Evolutionary conservation across 35 echinoderm and acorn worm species (phyloP).

Genomic region (Heliocidaris erythrogramma): DNA sequence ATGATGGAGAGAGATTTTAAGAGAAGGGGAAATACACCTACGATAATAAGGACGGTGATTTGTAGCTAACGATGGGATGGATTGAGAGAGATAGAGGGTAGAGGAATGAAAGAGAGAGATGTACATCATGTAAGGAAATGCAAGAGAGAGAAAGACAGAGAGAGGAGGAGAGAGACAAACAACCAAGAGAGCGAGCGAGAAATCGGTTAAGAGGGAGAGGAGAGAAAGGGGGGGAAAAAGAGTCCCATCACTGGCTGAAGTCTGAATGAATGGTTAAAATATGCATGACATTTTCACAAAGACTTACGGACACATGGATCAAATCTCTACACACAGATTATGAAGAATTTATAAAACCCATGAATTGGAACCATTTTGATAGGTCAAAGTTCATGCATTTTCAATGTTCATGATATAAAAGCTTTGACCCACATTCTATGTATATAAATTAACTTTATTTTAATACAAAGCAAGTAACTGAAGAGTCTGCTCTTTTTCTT

Average conservation of each 20-base stretch:
- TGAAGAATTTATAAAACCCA: slow-evolving; percentile 6
- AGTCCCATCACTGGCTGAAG: neutral
- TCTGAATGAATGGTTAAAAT: slow-evolving; percentile 47
- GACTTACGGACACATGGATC: slow-evolving; percentile 36
- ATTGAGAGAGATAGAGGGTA: neutral
- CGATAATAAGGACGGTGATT: neutral
- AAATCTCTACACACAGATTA: slow-evolving; percentile 30
- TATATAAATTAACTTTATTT: slow-evolving; percentile 15
- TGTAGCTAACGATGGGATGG: neutral
- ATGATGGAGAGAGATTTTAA: neutral
- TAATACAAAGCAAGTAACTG: neutral
- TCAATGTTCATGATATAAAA: slow-evolving; percentile 23
- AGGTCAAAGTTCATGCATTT: neutral
- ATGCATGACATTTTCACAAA: slow-evolving; percentile 42
- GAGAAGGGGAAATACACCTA: too few relatives aligned
- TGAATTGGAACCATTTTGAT: slow-evolving; percentile 35
- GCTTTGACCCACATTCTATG: neutral
- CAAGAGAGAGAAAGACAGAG: neutral
- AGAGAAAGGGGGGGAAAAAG: neutral
- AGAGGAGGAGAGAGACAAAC: neutral
- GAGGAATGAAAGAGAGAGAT: neutral
- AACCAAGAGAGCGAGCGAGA: neutral
- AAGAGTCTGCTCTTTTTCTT: neutral
- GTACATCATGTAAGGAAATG: neutral
- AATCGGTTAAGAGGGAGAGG: neutral